Base-by-base conservation (phyloP, 1,140 invertebrate species). In the Ptiloglossa arizonensis region DNA sequence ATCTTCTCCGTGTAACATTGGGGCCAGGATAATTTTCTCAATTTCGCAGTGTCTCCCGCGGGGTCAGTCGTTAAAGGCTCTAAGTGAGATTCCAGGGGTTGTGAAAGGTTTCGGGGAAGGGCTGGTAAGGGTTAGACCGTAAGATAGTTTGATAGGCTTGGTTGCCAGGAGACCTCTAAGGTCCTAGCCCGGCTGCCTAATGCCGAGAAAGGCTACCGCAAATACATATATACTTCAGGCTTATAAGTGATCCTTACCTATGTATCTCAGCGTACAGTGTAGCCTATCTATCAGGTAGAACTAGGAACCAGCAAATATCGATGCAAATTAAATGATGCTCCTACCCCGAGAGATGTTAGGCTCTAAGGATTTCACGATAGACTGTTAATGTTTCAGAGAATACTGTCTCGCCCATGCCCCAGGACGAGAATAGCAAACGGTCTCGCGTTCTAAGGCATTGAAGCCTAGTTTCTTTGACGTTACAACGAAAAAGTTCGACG, bases 141-240 rank as follows among this genome's bases (percentile, higher is more conserved):
- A 93, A 91, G 91, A 92, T 92, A 92, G 91, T 92, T 92, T 92
- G 91, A 93, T 92, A 91, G 91, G 91, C 90, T 92, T 91, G 88
- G 90, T 92, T 92, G 90, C 91, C 91, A 89, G 89, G 90, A 89
- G 87, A 91, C 90, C 87, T 86, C 80, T 81, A 87, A 90, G 86
- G 88, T 89, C 85, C 90, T 89, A 70, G 86, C 57, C 75, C 67
- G 72, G 50, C 83, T 69, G 60, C 69, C 85, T 90, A 90, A 91
- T 90, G 82, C 88, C 87, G 77, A 85, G 88, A 88, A 91, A 90
- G 87, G 88, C 85, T 83, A 44, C 76, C 72, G 62, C 69, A 35
- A 72, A 80, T 70, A 82, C 80, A 82, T 86, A 86, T 86, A 50
- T 82, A 86, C 74, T 50, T 70, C 64, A 35, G 67, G 83, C 83